Base-by-base conservation (phyloP, 30 jellyfish, hydroid and myxozoan species). In the Hydra vulgaris region DNA sequence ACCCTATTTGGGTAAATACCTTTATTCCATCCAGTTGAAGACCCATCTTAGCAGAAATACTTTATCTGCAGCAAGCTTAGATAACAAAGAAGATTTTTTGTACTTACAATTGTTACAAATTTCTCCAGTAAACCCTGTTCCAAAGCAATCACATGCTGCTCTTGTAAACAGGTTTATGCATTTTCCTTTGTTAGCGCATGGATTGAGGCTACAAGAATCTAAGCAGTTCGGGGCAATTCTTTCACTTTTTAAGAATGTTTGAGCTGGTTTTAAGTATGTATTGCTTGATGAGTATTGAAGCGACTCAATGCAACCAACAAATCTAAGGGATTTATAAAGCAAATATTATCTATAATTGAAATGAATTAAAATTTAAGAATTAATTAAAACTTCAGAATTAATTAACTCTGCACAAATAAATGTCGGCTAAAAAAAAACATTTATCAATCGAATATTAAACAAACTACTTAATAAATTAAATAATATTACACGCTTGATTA, bases 141-240 rank as follows among this genome's bases (percentile, higher is more conserved):
- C 87, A 80, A 80, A 80, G 25, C 87, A 80, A 70, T 80, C 87
- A 56, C 87, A 80, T n/a, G 83, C 87, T 7, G 87, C 87, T 22
- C 87, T 68, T 53, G 68, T 80, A 27, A 80, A 80, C 67, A 80
- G 27, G 72, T 80, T 80, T 7, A 80, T 72, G 24, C 87, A 80
- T 25, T 69, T 23, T 18, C 87, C 87, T 15, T 53, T 16, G 71
- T 80, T 80, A n/a, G 70, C 80, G 72, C 87, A 80, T 69, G 87
- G 87, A 26, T 80, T 80, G 4, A 66, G 23, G 24, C 81, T 80
- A 69, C 87, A 80, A 27, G 66, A 25, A 0, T 80, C 71, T 24
- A 80, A 7, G 52, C 87, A 80, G 27, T 25, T 70, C 15, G 87
- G 71, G n/a, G 87, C 87, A 16, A 80, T 22, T 21, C 83, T 67